These are phyloP conservation scores for Eumeta japonica DNA, from an alignment of 1,140 invertebrate species.

Conservation along the genomic window DNA sequence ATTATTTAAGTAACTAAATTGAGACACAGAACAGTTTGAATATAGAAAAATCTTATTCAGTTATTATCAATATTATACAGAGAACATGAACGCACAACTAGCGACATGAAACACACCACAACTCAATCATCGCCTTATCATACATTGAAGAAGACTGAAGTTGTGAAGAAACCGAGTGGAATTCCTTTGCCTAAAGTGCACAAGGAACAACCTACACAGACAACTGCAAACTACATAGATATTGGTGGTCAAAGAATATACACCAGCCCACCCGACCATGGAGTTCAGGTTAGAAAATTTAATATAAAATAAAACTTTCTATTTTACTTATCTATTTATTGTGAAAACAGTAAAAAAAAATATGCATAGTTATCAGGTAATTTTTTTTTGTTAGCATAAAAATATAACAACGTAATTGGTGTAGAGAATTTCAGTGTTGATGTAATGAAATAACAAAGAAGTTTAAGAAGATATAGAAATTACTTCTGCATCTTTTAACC, in stretches of 20 bases:
- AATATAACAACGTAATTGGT: no score
- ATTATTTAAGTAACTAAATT: no score
- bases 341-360: slow-evolving; percentile 1
- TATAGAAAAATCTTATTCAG: no score
- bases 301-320: no score
- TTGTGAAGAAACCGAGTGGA: slow-evolving; percentile 46
- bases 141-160: slow-evolving; percentile 40
- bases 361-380: background rate
- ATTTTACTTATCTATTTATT: no score
- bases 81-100: slow-evolving; percentile 48
- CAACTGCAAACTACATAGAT: slow-evolving; percentile 45
- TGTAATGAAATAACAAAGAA: no score
- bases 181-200: slow-evolving; percentile 48
- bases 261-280: slow-evolving; percentile 48
- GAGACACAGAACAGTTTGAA: no score
- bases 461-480: no score
- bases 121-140: slow-evolving; percentile 53
- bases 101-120: slow-evolving; percentile 47
- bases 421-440: no score
- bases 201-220: slow-evolving; percentile 40
- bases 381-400: slow-evolving; percentile 2
- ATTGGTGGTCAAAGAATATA: slow-evolving; percentile 52
- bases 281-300: slow-evolving; percentile 48
- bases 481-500: no score
- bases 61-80: no score